Evolutionary conservation across 2,797 vertebrate species (phyloP).

Genomic region (Hydrolagus colliei): DNA sequence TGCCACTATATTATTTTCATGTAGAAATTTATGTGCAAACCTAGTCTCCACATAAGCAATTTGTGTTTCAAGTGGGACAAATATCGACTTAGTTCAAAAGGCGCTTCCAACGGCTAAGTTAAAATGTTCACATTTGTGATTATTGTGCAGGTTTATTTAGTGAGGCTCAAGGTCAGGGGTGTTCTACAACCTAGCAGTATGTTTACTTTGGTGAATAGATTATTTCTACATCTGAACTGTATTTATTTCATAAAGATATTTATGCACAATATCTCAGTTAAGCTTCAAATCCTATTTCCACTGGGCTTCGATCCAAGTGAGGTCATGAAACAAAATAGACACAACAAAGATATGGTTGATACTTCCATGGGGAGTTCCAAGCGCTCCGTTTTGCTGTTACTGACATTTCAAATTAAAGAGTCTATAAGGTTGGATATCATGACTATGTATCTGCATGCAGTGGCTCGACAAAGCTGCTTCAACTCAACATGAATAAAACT

Average conservation of each 20-base stretch:
- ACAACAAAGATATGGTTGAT: neutral
- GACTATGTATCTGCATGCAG: neutral
- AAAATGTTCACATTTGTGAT: neutral
- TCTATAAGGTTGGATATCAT: neutral
- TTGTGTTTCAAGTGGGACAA: neutral
- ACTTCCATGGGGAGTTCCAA: neutral
- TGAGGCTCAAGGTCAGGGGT: neutral
- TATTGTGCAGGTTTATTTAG: neutral
- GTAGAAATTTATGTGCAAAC: neutral
- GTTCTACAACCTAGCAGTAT: neutral
- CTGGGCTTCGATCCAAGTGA: neutral
- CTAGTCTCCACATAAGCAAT: neutral
- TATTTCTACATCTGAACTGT: neutral
- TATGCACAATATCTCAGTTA: neutral
- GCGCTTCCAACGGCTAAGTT: neutral
- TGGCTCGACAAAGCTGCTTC: neutral
- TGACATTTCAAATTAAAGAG: neutral
- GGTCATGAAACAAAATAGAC: neutral
- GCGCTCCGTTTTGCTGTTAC: neutral
- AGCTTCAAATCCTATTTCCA: slow-evolving; percentile 7
- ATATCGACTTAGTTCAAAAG: neutral
- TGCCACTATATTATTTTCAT: neutral
- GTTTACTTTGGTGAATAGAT: neutral
- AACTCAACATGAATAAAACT: neutral
- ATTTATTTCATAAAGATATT: neutral